Base-by-base conservation (phyloP, 2,888 invertebrate species). In the Neoascia interrupta region DNA sequence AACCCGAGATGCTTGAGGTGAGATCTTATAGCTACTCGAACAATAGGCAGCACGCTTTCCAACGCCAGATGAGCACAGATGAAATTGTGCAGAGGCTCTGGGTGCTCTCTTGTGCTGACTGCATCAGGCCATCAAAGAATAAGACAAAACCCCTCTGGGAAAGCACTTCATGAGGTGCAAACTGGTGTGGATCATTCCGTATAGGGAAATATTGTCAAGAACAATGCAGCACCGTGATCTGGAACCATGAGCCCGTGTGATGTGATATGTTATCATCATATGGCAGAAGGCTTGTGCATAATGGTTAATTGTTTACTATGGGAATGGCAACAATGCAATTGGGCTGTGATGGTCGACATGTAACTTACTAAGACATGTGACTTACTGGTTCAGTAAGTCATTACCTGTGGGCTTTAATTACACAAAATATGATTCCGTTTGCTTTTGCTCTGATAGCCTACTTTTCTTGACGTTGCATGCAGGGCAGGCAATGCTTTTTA, bases 201-300 rank as follows among this genome's bases (percentile, higher is more conserved):
- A 37, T 54, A 37, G 23, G 53, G 37, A 73, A 56, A n/a, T n/a
- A n/a, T 61, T 66, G 72, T 61, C 72, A 73, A 79, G 73, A 73
- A 73, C 79, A 66, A 68, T 79, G 73, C 53, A 73, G 66, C 58
- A 70, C 51, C 70, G 64, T 76, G 70, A 72, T 39, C 64, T 60
- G 73, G 66, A 76, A 76, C 70, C 47, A 60, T 54, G 37, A 56
- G 72, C 19, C 56, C 66, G 19, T 45, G 41, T 47, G 54, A 58
- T 63, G 51, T 43, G 66, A 68, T 68, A 39, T 51, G 73, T 68
- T 79, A 68, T 61, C 45, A 39, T 60, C 72, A 61, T 61, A 70
- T 60, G 53, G n/a, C n/a, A n/a, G n/a, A n/a, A n/a, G 76, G 39
- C 51, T 45, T 21, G n/a, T 26, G 10, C 36, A 39, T 31, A 19